These are phyloP conservation scores for Idaea straminata DNA, from an alignment of 2,888 invertebrate genomes.

Conservation along the genomic window DNA sequence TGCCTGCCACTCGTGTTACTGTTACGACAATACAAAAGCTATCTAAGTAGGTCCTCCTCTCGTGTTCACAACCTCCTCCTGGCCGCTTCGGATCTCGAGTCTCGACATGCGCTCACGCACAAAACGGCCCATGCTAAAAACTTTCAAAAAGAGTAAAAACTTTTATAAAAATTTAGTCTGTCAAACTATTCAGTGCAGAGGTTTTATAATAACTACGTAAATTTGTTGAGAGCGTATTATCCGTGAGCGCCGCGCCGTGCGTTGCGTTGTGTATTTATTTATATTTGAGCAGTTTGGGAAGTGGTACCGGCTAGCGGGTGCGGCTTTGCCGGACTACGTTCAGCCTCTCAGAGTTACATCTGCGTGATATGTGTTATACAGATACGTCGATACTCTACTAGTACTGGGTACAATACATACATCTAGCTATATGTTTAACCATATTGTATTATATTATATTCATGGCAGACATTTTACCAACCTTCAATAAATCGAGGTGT, in stretches of 20 bases:
- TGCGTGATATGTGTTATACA: constrained; percentile 76
- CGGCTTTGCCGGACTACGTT: constrained; percentile 54
- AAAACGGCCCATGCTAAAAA: constrained; percentile 58
- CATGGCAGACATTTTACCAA: constrained; percentile 63
- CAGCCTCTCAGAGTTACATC: constrained; percentile 68
- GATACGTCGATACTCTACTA: constrained; percentile 52
- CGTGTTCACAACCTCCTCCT: constrained; percentile 11
- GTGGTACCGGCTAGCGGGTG: constrained; percentile 28
- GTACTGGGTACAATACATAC: constrained; percentile 75
- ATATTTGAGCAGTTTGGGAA: constrained; percentile 51
- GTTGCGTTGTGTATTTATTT: constrained; percentile 38
- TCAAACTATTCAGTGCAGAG: constrained; percentile 44
- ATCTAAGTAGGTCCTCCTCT: constrained; percentile 33
- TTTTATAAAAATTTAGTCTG: constrained; percentile 68
- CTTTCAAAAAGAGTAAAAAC: constrained; percentile 67
- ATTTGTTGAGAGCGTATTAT: constrained; percentile 18
- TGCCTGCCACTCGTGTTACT: constrained; percentile 18
- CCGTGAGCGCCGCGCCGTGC: constrained; percentile 48
- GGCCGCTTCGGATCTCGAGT: constrained; percentile 14
- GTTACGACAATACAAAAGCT: constrained; percentile 60
- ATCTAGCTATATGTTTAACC: constrained; percentile 47
- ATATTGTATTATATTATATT: constrained; percentile 64
- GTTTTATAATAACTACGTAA: constrained; percentile 15
- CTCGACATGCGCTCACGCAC: constrained; percentile 51
- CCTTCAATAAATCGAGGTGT: constrained; percentile 61